These are phyloP conservation scores for Sicus ferrugineus DNA, from an alignment of 2,888 invertebrate genomes.

Conservation along the genomic window DNA sequence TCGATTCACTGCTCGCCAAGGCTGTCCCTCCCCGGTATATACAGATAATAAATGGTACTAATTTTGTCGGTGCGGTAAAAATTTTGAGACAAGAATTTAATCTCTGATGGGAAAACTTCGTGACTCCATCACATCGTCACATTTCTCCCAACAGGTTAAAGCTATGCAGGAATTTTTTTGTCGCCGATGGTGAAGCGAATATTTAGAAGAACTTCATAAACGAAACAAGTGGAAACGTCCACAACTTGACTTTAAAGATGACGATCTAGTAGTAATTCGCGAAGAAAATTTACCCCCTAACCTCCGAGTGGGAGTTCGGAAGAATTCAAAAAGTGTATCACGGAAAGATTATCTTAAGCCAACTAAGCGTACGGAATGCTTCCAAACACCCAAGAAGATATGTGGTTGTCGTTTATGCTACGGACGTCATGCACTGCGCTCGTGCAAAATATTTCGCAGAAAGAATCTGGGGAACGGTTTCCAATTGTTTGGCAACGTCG, in stretches of 20 bases:
- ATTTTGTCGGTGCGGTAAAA: conserved; percentile 34
- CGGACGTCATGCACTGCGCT: background rate
- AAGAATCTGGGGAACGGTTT: background rate
- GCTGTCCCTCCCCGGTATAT: conserved; percentile 32
- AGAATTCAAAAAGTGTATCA: conserved; percentile 23
- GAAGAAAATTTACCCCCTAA: conserved; percentile 21
- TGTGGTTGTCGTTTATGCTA: background rate
- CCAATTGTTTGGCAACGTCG: background rate
- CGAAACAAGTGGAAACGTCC: conserved; percentile 36
- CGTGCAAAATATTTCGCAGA: background rate
- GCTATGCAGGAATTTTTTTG: background rate
- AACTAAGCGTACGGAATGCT: background rate
- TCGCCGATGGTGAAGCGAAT: conserved; percentile 21
- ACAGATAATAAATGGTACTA: conserved; percentile 38
- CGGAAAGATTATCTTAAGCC: conserved; percentile 20
- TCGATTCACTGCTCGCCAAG: conserved; percentile 31
- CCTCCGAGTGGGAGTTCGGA: conserved; percentile 35
- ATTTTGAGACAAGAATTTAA: background rate
- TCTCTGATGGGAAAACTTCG: background rate
- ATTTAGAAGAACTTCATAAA: conserved; percentile 36
- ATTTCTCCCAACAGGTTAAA: too few relatives aligned
- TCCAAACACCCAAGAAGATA: background rate
- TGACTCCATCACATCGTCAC: background rate
- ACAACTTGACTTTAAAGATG: conserved; percentile 20
- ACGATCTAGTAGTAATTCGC: conserved; percentile 31